Evolutionary conservation across 2,888 invertebrate species (phyloP).

Genomic region (Ophion obscuratus): DNA sequence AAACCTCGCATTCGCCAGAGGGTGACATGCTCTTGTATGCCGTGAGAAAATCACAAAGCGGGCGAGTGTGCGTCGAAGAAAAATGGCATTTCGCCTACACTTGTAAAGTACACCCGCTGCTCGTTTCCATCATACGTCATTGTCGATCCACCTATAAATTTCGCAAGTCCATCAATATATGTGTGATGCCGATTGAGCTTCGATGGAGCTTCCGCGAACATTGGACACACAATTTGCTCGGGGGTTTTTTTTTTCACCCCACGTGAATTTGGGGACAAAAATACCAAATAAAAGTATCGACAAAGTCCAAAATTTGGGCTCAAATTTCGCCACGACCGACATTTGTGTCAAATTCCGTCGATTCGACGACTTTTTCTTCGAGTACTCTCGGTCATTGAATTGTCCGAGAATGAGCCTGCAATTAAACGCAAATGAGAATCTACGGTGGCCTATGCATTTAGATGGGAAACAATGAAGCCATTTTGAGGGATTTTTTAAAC

Average conservation of each 20-base stretch:
- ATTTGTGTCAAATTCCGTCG: too few species aligned
- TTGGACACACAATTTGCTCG: not conserved
- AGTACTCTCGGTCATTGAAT: too few species aligned
- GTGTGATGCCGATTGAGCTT: not conserved
- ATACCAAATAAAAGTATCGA: too few species aligned
- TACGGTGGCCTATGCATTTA: too few species aligned
- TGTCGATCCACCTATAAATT: not conserved
- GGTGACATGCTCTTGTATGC: conserved; percentile 22
- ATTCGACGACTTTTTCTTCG: too few species aligned
- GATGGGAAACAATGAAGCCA: too few species aligned
- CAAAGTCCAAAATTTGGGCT: not conserved
- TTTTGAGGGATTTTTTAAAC: too few species aligned
- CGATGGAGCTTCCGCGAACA: not conserved
- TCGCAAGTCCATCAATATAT: not conserved
- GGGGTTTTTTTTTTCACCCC: not conserved
- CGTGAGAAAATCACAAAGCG: conserved; percentile 48
- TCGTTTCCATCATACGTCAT: conserved; percentile 20
- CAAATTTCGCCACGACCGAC: too few species aligned
- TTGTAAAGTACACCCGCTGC: not conserved
- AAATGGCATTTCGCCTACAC: conserved; percentile 18
- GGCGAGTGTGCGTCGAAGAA: conserved; percentile 10
- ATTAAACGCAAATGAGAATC: too few species aligned
- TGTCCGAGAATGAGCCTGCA: too few species aligned
- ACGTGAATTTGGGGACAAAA: too few species aligned
- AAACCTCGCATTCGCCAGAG: conserved; percentile 13